Evolutionary conservation across 2,113 vertebrate species (phyloP).

Genomic region (Hippoglossus stenolepis): DNA sequence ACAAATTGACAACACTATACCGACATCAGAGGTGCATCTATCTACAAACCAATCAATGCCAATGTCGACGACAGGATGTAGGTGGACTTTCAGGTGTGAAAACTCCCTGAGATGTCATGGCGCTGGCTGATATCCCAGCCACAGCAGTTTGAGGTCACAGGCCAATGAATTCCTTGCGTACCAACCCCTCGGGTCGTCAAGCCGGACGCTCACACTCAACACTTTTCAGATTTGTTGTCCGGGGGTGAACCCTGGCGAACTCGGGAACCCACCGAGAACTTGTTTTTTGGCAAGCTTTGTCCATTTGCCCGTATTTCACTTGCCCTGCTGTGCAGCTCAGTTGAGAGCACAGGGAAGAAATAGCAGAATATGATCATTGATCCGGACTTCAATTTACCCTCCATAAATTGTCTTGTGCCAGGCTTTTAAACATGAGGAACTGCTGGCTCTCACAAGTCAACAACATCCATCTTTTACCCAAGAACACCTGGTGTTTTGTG

Average conservation of each 20-base stretch:
- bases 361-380: constrained; percentile 31
- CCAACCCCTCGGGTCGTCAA: too few relatives aligned
- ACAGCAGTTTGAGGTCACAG: neutral
- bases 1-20: too few relatives aligned
- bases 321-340: neutral
- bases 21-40: too few relatives aligned
- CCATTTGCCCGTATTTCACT: neutral
- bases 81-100: too few relatives aligned
- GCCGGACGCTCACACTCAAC: too few relatives aligned
- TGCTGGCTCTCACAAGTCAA: constrained; percentile 19
- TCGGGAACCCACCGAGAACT: neutral
- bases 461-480: constrained; percentile 14
- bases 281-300: constrained; percentile 6
- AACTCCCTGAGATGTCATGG: neutral
- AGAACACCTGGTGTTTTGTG: constrained; percentile 4
- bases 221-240: too few relatives aligned
- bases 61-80: too few relatives aligned
- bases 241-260: too few relatives aligned
- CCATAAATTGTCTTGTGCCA: constrained; percentile 24
- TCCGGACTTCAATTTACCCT: constrained; percentile 20
- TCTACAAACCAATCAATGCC: too few relatives aligned
- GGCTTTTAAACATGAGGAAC: constrained; percentile 27
- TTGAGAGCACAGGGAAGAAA: constrained; percentile 20
- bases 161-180: neutral
- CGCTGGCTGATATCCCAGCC: neutral